A percentile compares a stretch with the other conserved stretches of the same genome.
phyloP scores from a whole-genome alignment of 2,888 invertebrate species.

The Idaea biselata region DNA sequence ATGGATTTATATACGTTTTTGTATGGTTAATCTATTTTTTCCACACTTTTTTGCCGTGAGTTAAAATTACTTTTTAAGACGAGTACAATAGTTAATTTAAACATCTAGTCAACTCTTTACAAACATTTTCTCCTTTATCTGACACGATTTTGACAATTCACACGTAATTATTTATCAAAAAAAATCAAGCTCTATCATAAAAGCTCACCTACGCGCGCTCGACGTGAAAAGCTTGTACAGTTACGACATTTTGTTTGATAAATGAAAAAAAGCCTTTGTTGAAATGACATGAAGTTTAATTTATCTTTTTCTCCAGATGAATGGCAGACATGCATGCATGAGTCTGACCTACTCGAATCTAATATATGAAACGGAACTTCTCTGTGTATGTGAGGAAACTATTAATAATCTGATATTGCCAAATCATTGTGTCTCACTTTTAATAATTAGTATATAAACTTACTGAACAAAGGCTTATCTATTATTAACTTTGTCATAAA shows the following conservation, averaged over 20 bases:
- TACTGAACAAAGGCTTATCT: no score
- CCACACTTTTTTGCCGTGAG: neutral
- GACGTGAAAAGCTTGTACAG: neutral
- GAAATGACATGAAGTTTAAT: neutral
- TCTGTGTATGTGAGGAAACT: neutral
- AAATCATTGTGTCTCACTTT: neutral
- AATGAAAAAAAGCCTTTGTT: neutral
- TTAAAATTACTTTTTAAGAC: neutral
- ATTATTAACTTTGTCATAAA: neutral
- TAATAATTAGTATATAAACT: neutral
- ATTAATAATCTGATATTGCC: neutral
- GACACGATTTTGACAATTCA: neutral
- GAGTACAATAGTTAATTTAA: neutral
- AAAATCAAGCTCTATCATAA: neutral
- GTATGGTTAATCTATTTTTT: neutral
- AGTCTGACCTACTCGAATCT: neutral
- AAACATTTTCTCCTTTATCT: neutral
- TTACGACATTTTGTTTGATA: slow-evolving; percentile 1
- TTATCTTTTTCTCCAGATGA: neutral
- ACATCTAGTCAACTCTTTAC: neutral
- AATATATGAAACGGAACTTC: neutral
- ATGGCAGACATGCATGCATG: neutral
- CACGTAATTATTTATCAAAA: neutral
- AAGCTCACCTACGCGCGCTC: neutral
- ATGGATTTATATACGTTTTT: no score